Evolutionary conservation across 2,888 invertebrate species (phyloP), one percentile per base, ranked within the genome.

Genomic region (Idaea biselata): DNA sequence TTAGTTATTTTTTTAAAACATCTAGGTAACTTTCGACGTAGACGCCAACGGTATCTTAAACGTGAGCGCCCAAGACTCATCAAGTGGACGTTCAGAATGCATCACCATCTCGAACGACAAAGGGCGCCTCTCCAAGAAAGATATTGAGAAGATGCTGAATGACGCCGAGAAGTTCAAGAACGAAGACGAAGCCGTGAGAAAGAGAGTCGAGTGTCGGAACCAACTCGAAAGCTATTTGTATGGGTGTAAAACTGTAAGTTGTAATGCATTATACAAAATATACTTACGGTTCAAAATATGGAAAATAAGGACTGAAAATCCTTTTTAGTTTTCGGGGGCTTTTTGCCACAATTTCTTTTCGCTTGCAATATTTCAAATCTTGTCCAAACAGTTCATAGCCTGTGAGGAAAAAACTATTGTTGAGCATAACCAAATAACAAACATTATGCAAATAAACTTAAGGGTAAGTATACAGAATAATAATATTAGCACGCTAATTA

Each of bases 11-110:
- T 1, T 44, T 11, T 44, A 44, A 3, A 8, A 44, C 14, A 71
- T 72, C 65, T 91, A 96, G 84, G 96, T 97, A 0, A 96, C 97
- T 0, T 98, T 98, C 73, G 97, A 98, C 81, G 93, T 98, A 62
- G 97, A 98, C 75, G 97, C 97, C 16, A 97, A 98, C 79, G 97
- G 98, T 66, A 98, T 98, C 66, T 83, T 97, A 2, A 96, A 97
- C 76, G 96, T 97, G 0, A 95, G 94, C 6, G 96, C 96, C 14
- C 94, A 94, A 76, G 97, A 97, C 75, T 94, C 93, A 74, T 96
- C 96, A 71, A 96, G 97, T 0, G 97, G 97, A 0, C 95, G 94
- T 65, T 94, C 95, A 0, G 96, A 97, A 79, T 95, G 95, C 75
- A 97, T 97, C 69, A 97, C 96, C 33, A 97, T 97, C 64, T 96